Base-by-base conservation (phyloP, 2,113 vertebrate species). In the Platichthys flesus region DNA sequence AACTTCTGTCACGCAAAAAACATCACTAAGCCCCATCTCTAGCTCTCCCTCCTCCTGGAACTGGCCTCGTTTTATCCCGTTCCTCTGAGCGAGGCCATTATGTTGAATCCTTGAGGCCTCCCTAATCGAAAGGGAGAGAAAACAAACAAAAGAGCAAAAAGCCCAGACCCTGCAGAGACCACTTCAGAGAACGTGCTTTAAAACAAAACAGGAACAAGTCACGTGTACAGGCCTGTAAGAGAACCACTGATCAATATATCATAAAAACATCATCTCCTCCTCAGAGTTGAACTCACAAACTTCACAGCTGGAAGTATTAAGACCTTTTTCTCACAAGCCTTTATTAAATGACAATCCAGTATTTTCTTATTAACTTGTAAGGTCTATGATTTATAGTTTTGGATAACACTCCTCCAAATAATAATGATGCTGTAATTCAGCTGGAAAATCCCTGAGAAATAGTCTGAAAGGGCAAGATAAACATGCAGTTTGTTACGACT, bases 1-100 rank as follows among this genome's bases (percentile, higher is more conserved):
- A 90, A 92, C 71, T 78, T 85, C 79, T 87, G 88, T 92, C 89
- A 94, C 82, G 83, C 85, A 81, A 86, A 90, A 31, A 91, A 86
- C 79, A 79, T 76, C 63, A 63, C 57, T 54, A 84, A 90, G 77
- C 71, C 71, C 58, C 68, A 67, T 85, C 62, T 86, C 61, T 52
- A 70, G 64, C 73, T 58, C 68, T 71, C 42, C 69, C 57, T 74
- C 71, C 69, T 73, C 47, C 45, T 51, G 72, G 67, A 85, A 37
- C 13, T 7, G 56, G 49, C 67, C 51, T 21, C 42, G 28, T 42
- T 84, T 85, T 57, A 59, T 77, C 62, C 69, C 18, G 35, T 55
- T 78, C 37, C 67, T 76, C 63, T 0, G 10, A 79, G 68, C 23
- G 8, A 66, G 35, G 58, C 69, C 71, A 71, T 87, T 79, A 80